A percentile compares a stretch with the other conserved stretches of the same genome.
phyloP scores from a whole-genome alignment of 30 jellyfish, hydroid and myxozoan genomes.

The Hydractinia echinata region DNA sequence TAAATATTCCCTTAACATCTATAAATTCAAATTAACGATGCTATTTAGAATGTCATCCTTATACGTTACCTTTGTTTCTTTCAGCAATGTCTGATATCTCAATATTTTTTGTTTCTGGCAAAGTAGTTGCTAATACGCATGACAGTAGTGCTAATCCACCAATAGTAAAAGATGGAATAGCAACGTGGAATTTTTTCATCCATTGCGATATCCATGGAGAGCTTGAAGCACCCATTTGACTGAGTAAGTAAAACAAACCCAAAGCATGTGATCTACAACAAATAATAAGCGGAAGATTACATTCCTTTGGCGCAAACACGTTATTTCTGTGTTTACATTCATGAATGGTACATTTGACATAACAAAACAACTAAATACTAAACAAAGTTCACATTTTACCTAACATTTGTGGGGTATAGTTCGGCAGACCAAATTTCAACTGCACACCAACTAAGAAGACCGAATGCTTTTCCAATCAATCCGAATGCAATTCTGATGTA shows the following conservation, averaged over 20 bases:
- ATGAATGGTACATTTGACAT: background rate
- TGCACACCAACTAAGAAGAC: constrained; percentile 20
- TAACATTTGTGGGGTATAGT: constrained; percentile 14
- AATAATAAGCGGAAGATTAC: background rate
- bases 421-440: constrained; percentile 18
- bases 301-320: background rate
- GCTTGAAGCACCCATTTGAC: constrained; percentile 26
- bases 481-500: background rate
- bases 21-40: no score
- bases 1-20: no score
- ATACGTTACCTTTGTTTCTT: background rate
- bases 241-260: constrained; percentile 20
- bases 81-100: background rate
- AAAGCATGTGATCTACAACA: constrained; percentile 21
- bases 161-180: constrained; percentile 19
- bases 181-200: background rate
- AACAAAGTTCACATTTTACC: background rate
- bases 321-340: background rate
- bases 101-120: constrained; percentile 7
- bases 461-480: constrained; percentile 28
- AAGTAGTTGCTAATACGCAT: background rate
- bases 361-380: background rate
- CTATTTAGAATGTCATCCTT: no score
- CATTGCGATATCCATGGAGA: constrained; percentile 37
- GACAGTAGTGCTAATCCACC: constrained; percentile 18